Evolutionary conservation across 37 sponge, comb jelly and placozoan species (phyloP).

Genomic region (Eunapius fragilis): DNA sequence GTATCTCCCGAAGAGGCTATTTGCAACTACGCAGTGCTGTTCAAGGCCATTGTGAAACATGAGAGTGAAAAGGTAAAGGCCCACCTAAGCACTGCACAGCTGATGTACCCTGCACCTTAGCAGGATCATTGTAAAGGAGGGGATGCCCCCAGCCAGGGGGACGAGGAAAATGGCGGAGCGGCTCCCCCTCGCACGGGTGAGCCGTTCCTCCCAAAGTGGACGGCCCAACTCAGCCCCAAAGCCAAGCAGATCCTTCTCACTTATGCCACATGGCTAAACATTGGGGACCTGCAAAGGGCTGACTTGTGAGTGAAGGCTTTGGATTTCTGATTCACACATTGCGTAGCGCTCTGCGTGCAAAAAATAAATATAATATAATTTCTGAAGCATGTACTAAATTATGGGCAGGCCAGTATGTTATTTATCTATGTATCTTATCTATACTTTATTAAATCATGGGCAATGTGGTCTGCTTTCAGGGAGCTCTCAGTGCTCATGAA

Average conservation of each 20-base stretch:
- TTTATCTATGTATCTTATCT: no score
- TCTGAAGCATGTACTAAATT: no score
- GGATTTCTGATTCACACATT: no score
- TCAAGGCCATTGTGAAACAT: neutral
- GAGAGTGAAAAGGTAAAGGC: neutral
- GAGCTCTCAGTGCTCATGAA: neutral
- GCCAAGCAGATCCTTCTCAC: neutral
- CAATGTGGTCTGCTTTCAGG: neutral
- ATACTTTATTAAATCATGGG: neutral
- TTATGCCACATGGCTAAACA: neutral
- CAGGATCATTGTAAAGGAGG: no score
- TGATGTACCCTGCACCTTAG: no score
- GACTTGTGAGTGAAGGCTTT: neutral
- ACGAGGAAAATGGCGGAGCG: neutral
- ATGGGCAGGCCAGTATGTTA: no score
- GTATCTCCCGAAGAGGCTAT: neutral
- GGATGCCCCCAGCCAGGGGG: neutral
- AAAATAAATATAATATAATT: no score
- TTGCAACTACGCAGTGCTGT: neutral
- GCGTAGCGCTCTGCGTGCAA: no score
- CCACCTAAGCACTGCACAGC: no score
- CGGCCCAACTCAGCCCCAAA: neutral
- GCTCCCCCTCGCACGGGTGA: neutral
- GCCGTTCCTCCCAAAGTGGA: neutral
- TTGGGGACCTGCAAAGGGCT: neutral